phyloP scores from a whole-genome alignment of 2,113 vertebrate genomes.

The Upupa epops region DNA sequence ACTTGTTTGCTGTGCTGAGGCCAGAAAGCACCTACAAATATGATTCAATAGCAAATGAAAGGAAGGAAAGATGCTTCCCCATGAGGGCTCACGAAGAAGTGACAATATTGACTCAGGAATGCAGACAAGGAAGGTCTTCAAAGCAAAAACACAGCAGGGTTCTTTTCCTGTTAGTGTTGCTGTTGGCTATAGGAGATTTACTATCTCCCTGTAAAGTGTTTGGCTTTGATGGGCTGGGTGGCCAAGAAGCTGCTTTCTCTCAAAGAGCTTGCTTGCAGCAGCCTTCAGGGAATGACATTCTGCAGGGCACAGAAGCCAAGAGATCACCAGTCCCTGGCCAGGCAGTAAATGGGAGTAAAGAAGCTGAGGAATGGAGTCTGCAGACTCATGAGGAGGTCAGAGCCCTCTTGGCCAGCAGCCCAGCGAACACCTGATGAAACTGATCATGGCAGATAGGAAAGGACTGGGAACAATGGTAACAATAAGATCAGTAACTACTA shows the following conservation, averaged over 20 bases:
- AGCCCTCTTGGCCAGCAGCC: background rate
- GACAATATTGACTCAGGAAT: background rate
- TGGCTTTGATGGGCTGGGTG: background rate
- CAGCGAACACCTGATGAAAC: rapidly evolving
- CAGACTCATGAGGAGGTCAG: background rate
- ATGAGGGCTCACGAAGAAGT: background rate
- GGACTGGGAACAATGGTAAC: background rate
- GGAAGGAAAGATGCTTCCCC: background rate
- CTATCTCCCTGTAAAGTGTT: background rate
- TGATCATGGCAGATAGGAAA: background rate
- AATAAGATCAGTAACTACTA: background rate
- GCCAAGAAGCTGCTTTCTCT: background rate
- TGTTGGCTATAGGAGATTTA: background rate
- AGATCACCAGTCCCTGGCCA: background rate
- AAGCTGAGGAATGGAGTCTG: background rate
- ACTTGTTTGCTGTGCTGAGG: background rate
- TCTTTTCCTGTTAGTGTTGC: background rate
- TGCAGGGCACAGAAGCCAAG: background rate
- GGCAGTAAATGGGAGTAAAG: background rate
- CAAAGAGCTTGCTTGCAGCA: background rate
- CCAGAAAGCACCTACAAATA: background rate
- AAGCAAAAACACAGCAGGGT: background rate
- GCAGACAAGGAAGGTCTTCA: background rate
- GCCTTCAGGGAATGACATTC: background rate
- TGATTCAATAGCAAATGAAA: background rate